These are phyloP conservation scores for Lysandra coridon DNA, from an alignment of 2,888 invertebrate species.

Conservation along the genomic window DNA sequence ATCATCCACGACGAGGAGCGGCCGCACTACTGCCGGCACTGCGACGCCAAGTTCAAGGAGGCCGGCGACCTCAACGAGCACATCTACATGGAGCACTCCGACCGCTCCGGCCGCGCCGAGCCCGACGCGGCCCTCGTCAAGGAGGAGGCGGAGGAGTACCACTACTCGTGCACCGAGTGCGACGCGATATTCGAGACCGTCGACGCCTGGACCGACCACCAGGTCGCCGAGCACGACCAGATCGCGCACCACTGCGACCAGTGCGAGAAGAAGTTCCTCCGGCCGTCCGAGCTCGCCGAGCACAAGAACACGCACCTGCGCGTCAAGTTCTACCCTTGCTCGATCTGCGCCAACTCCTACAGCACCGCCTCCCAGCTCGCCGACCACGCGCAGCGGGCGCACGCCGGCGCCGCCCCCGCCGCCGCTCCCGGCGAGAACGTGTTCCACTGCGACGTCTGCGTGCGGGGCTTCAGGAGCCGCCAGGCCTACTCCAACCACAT, in stretches of 20 bases:
- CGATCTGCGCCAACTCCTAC: slow-evolving; percentile 80
- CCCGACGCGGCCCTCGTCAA: slow-evolving; percentile 73
- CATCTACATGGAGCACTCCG: slow-evolving; percentile 80
- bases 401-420: slow-evolving; percentile 63
- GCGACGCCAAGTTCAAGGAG: slow-evolving; percentile 78
- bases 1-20: slow-evolving; percentile 71
- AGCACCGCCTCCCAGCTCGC: slow-evolving; percentile 82
- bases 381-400: slow-evolving; percentile 77
- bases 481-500: slow-evolving; percentile 78
- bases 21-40: slow-evolving; percentile 81
- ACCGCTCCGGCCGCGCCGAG: slow-evolving; percentile 59
- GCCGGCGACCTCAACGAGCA: slow-evolving; percentile 81
- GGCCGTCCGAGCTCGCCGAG: slow-evolving; percentile 81
- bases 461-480: slow-evolving; percentile 80
- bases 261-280: slow-evolving; percentile 82
- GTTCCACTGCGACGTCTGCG: slow-evolving; percentile 81
- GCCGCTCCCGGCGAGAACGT: slow-evolving; percentile 55
- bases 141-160: slow-evolving; percentile 75
- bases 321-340: slow-evolving; percentile 83
- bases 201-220: slow-evolving; percentile 80
- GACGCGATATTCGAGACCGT: slow-evolving; percentile 79
- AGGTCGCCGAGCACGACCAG: slow-evolving; percentile 78
- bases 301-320: slow-evolving; percentile 84
- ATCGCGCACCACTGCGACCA: slow-evolving; percentile 81
- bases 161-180: slow-evolving; percentile 82